Conservation (phyloP, 1,140 invertebrate genomes). For the Platyscapa corneri region DNA sequence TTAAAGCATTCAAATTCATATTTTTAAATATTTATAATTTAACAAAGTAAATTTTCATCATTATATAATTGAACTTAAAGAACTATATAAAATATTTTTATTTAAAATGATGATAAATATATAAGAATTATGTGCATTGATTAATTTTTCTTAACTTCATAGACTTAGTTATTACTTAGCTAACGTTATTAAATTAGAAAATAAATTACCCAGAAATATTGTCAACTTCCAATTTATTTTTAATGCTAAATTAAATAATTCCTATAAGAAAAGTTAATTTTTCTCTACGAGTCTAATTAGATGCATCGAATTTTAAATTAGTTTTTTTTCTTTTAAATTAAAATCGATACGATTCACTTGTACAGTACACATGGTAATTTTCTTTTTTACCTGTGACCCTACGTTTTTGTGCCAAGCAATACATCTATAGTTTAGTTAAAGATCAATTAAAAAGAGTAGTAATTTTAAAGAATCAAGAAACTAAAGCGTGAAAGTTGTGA, state of each 20-base stretch:
- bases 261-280: no score
- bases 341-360: background rate
- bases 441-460: background rate
- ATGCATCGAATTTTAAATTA: background rate
- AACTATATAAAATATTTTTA: no score
- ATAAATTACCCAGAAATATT: background rate
- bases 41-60: no score
- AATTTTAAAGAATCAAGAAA: background rate
- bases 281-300: no score
- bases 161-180: background rate
- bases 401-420: no score
- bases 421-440: background rate
- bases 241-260: no score
- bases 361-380: background rate
- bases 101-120: background rate
- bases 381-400: background rate
- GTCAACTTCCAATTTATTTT: background rate
- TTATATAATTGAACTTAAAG: no score
- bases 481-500: background rate
- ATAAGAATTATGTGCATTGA: background rate
- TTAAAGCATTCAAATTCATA: no score
- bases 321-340: background rate
- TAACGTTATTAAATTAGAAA: background rate
- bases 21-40: no score
- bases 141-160: background rate